Percentiles rank a stretch among this genome's conserved stretches.
Conservation (phyloP, 2,113 vertebrate genomes). For the Chionomys nivalis region DNA sequence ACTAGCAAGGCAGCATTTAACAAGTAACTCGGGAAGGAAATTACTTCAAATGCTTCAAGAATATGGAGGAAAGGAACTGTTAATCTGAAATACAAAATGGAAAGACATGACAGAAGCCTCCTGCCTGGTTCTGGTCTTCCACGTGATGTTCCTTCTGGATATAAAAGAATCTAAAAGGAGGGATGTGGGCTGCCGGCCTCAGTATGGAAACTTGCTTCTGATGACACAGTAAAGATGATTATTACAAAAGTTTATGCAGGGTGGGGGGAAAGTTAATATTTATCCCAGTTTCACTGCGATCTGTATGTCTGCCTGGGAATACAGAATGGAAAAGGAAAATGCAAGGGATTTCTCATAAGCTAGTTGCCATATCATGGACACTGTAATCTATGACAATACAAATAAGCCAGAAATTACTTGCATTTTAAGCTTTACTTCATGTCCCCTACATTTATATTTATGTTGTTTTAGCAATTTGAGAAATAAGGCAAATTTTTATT, state of each 20-base stretch:
- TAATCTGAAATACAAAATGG: constrained; percentile 69
- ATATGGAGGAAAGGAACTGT: constrained; percentile 49
- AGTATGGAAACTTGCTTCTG: constrained; percentile 45
- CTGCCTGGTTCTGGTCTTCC: constrained; percentile 59
- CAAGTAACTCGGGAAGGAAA: constrained; percentile 53
- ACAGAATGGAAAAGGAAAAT: constrained; percentile 27
- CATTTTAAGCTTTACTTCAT: background rate
- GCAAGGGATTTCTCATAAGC: constrained; percentile 15
- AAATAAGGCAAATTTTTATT: background rate
- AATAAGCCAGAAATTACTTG: background rate
- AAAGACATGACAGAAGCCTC: constrained; percentile 57
- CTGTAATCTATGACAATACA: constrained; percentile 2
- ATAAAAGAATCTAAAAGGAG: constrained; percentile 44
- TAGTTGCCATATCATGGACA: background rate
- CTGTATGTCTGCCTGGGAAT: constrained; percentile 57
- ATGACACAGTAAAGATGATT: constrained; percentile 66
- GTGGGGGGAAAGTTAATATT: constrained; percentile 63
- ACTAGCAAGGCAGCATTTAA: constrained; percentile 9
- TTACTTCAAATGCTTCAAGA: constrained; percentile 63
- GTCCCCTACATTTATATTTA: background rate
- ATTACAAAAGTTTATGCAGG: constrained; percentile 67
- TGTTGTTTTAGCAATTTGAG: constrained; percentile 10
- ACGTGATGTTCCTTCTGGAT: constrained; percentile 70
- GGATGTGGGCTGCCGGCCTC: constrained; percentile 35
- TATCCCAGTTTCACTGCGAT: constrained; percentile 54